Base-by-base conservation (phyloP, 1,140 invertebrate species). In the Micrasema longulum region DNA sequence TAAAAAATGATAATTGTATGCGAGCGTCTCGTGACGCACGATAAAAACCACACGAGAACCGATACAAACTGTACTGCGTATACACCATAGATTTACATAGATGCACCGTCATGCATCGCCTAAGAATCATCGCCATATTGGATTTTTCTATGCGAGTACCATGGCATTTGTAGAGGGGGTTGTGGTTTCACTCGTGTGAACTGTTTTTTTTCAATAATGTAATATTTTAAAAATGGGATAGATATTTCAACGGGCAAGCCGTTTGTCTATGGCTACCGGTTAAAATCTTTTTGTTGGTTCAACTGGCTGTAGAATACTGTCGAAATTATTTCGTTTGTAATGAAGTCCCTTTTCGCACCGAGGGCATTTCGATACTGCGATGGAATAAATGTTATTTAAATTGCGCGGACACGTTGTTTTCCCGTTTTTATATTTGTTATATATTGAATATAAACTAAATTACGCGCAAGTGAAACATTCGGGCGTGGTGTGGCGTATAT, bases 241-340 rank as follows among this genome's bases (percentile, higher is more conserved):
- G 53, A 57, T 35, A 14, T 16, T 36, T 36, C n/a, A n/a, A n/a
- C n/a, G n/a, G n/a, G n/a, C n/a, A n/a, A n/a, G n/a, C n/a, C 35
- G 16, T 36, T 23, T 18, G 14, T 50, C 47, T 50, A 22, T 50
- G 47, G 47, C 18, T 14, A 10, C 38, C 64, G 45, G 38, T 20
- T 50, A 47, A 48, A 14, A 50, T 50, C 10, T 23, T 14, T 20
- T 11, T 2, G 20, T 64, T 64, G 41, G 45, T 14, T 10, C 43
- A 14, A 43, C 41, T 63, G 68, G 9, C 55, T 18, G 38, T 50
- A 63, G 53, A 60, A 53, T 63, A 26, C 41, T 60, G 55, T 52
- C 68, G 53, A 52, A 62, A 38, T 52, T n/a, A 67, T 70, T 70
- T 70, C 55, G 53, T 70, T 70, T 70, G 45, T 70, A 62, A 62